These are phyloP conservation scores for Fistularia commersonii DNA, from an alignment of 2,797 vertebrate species.

Conservation along the genomic window DNA sequence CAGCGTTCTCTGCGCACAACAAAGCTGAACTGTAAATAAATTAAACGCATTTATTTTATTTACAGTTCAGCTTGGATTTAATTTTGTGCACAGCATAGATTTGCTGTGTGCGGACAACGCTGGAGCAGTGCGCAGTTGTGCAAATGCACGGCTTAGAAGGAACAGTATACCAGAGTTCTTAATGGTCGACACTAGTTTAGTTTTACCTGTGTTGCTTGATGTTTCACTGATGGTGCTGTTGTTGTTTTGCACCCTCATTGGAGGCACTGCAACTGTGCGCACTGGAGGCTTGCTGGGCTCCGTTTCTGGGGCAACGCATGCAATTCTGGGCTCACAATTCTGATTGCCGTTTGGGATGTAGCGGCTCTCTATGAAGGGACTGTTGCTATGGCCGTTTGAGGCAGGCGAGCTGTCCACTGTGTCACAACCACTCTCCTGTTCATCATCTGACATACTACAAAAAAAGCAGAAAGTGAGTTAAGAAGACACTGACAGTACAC, in stretches of 20 bases:
- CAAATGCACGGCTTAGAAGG: no score
- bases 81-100: no score
- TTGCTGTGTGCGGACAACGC: no score
- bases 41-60: no score
- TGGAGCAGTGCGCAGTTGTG: no score
- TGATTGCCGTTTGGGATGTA: constrained; percentile 82
- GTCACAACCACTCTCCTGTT: constrained; percentile 94
- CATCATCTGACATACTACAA: constrained; percentile 93
- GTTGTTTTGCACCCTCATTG: constrained; percentile 85
- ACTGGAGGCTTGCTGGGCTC: constrained; percentile 83
- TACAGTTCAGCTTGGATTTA: no score
- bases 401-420: constrained; percentile 90
- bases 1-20: no score
- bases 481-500: not conserved
- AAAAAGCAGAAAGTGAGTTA: not conserved
- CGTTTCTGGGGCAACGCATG: constrained; percentile 72
- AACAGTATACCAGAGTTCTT: not conserved
- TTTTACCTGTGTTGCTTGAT: constrained; percentile 80
- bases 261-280: constrained; percentile 90
- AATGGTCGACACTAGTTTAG: not conserved
- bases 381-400: constrained; percentile 83
- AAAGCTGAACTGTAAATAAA: no score
- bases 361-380: constrained; percentile 83
- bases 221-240: constrained; percentile 73
- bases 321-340: constrained; percentile 77